A percentile compares a stretch with the other conserved stretches of the same genome.
phyloP scores from a whole-genome alignment of 2,888 invertebrate species.

The Formica aserva region DNA sequence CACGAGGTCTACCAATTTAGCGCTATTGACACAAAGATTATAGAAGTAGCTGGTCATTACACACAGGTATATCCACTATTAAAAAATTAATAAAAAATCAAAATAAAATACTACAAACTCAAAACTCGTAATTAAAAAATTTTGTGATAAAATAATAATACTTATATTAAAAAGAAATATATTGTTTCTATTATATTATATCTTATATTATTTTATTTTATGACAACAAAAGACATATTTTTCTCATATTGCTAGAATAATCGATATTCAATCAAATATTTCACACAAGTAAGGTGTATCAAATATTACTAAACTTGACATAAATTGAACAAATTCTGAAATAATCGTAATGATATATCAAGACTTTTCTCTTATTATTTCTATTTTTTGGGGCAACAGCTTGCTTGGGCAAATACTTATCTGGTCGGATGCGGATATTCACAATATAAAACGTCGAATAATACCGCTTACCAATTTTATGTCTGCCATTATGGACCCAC shows the following conservation, averaged over 20 bases:
- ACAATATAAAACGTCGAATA: conserved; percentile 81
- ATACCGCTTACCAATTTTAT: conserved; percentile 83
- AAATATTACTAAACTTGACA: neutral
- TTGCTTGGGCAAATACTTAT: conserved; percentile 87
- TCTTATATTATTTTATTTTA: neutral
- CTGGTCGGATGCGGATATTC: conserved; percentile 87
- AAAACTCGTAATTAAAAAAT: too few relatives aligned
- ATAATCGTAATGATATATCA: neutral
- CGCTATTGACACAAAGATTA: neutral
- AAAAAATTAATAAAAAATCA: neutral
- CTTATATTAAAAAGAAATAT: neutral
- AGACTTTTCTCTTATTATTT: neutral
- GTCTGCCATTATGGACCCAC: conserved; percentile 86
- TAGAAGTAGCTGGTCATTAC: neutral
- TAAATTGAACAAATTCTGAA: neutral
- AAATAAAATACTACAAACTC: neutral
- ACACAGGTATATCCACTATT: neutral
- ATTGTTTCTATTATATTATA: neutral
- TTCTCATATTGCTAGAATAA: neutral
- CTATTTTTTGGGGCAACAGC: conserved; percentile 39
- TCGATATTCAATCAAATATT: neutral
- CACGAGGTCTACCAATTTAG: neutral
- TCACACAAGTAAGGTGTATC: neutral
- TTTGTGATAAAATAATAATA: too few relatives aligned
- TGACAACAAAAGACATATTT: neutral